Evolutionary conservation across 2,888 invertebrate genomes (phyloP).

Genomic region (Apomyelois bistriatella): DNA sequence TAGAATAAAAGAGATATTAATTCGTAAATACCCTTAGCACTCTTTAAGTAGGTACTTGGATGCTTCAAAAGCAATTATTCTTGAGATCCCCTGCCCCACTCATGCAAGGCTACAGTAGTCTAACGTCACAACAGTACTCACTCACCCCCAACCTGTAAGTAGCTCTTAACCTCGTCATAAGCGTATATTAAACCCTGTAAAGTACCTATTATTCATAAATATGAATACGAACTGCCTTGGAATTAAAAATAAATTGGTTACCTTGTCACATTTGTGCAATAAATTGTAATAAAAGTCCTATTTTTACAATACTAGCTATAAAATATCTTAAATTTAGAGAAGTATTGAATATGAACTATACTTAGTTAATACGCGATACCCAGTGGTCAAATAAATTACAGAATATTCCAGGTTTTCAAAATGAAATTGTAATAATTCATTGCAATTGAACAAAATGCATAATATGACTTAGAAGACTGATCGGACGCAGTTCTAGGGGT

Average conservation of each 20-base stretch:
- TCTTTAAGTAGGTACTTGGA: slow-evolving; percentile 16
- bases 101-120: slow-evolving; percentile 46
- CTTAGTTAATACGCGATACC: neutral
- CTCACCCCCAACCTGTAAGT: slow-evolving; percentile 43
- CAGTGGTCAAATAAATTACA: slow-evolving; percentile 1
- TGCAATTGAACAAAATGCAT: slow-evolving; percentile 6
- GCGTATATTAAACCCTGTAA: slow-evolving; percentile 20
- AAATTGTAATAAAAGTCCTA: slow-evolving; percentile 8
- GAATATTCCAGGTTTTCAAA: neutral
- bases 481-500: neutral
- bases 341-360: neutral
- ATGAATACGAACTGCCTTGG: slow-evolving; percentile 29
- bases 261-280: slow-evolving; percentile 21
- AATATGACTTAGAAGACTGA: slow-evolving; percentile 13
- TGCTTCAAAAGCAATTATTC: slow-evolving; percentile 51
- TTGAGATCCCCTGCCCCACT: slow-evolving; percentile 50
- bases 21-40: no score
- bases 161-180: slow-evolving; percentile 39
- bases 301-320: slow-evolving; percentile 12
- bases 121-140: slow-evolving; percentile 34
- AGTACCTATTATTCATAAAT: slow-evolving; percentile 6
- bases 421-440: neutral
- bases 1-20: no score
- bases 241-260: slow-evolving; percentile 29
- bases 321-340: neutral